Conservation (phyloP, 2,888 invertebrate species). For the Phasia obesa region DNA sequence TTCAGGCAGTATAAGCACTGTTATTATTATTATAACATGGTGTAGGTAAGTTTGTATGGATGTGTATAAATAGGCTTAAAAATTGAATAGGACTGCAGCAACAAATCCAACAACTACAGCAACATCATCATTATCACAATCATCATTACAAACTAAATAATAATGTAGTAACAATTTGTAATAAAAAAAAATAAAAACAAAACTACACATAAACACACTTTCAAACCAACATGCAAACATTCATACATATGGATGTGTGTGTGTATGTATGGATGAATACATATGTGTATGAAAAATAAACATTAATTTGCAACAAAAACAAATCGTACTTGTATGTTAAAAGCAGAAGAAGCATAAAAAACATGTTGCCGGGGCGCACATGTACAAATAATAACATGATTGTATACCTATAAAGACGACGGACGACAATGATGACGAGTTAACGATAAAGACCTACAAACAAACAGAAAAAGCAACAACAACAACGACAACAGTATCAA, state of each 20-base stretch:
- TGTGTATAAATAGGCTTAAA: background rate
- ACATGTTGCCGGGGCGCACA: conserved; percentile 61
- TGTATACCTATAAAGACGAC: conserved; percentile 18
- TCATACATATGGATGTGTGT: no score
- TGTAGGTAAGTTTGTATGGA: background rate
- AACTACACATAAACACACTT: background rate
- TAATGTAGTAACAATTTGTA: background rate
- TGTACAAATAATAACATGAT: conserved; percentile 48
- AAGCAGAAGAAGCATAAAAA: conserved; percentile 26
- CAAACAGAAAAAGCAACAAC: conserved; percentile 37
- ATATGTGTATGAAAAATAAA: conserved; percentile 32
- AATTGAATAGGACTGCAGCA: background rate
- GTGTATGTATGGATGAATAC: no score
- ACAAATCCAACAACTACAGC: background rate
- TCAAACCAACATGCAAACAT: no score
- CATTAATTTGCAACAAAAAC: conserved; percentile 37
- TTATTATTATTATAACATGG: conserved; percentile 31
- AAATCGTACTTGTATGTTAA: background rate
- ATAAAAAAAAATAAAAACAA: background rate
- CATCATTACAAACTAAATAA: background rate
- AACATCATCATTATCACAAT: background rate
- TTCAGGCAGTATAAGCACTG: conserved; percentile 60
- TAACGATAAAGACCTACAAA: conserved; percentile 65
- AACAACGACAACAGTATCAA: conserved; percentile 36
- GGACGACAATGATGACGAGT: conserved; percentile 48